A percentile compares a stretch with the other conserved stretches of the same genome.
Evolutionary conservation across 2,113 vertebrate species (phyloP).

Genomic region (Barbus barbus): DNA sequence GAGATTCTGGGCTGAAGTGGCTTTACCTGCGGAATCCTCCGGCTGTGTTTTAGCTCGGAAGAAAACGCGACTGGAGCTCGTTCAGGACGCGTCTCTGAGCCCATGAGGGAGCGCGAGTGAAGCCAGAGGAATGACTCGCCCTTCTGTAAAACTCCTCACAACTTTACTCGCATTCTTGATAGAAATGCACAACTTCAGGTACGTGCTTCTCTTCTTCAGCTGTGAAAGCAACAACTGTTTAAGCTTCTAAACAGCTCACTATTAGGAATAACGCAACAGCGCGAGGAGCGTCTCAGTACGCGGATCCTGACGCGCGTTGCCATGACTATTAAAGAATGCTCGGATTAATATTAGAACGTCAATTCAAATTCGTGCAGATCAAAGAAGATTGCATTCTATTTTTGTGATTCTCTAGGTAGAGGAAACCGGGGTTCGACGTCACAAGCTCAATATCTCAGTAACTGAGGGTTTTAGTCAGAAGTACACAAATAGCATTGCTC

Average conservation of each 20-base stretch:
- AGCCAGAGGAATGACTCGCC: conserved; percentile 90
- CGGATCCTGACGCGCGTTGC: background rate
- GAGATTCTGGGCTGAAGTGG: conserved; percentile 81
- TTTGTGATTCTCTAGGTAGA: background rate
- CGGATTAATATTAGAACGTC: background rate
- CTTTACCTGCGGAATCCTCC: conserved; percentile 59
- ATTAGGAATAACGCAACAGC: background rate
- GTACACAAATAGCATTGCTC: background rate
- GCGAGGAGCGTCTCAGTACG: background rate
- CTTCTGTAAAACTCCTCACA: conserved; percentile 88
- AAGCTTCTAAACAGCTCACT: background rate
- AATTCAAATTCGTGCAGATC: background rate
- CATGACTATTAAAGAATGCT: conserved; percentile 6
- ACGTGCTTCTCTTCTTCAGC: conserved; percentile 67
- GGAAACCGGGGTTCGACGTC: too few species aligned
- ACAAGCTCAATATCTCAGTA: too few species aligned
- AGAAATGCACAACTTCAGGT: conserved; percentile 94
- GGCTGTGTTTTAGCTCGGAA: conserved; percentile 60
- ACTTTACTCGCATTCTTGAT: conserved; percentile 91
- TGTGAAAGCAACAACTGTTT: background rate
- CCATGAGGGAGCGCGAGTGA: conserved; percentile 72
- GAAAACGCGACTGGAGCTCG: conserved; percentile 47
- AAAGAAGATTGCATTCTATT: background rate
- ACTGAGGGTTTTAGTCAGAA: too few species aligned
- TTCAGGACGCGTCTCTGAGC: conserved; percentile 72